phyloP scores from a whole-genome alignment of 2,888 invertebrate genomes.

The Mechanitis messenoides region DNA sequence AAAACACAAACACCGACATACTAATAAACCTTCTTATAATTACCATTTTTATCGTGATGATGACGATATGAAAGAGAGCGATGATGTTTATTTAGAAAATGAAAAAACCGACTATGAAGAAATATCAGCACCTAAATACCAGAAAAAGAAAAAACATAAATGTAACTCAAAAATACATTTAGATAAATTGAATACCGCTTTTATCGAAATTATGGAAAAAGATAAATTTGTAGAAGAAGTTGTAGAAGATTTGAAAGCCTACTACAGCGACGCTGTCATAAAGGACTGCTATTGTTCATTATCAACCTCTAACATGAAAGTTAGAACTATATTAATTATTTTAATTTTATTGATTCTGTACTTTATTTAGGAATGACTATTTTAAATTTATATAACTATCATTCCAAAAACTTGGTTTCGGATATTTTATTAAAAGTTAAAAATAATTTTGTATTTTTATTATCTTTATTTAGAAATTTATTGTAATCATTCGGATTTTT shows the following conservation, averaged over 20 bases:
- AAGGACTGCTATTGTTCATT: slow-evolving; percentile 39
- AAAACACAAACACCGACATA: slow-evolving; percentile 40
- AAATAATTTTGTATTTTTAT: too few relatives aligned
- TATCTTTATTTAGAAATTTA: too few relatives aligned
- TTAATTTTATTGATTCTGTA: background rate
- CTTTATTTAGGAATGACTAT: background rate
- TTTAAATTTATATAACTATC: background rate
- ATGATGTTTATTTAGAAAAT: slow-evolving; percentile 28
- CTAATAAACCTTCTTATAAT: slow-evolving; percentile 31
- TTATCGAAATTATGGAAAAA: slow-evolving; percentile 27
- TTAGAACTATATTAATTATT: slow-evolving; percentile 2
- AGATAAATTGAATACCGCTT: slow-evolving; percentile 19
- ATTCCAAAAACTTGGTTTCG: too few relatives aligned
- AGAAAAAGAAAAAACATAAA: slow-evolving; percentile 15
- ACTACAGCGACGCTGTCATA: slow-evolving; percentile 34
- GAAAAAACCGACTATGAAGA: slow-evolving; percentile 16
- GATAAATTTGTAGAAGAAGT: slow-evolving; percentile 32
- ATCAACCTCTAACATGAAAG: slow-evolving; percentile 16
- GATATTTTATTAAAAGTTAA: too few relatives aligned
- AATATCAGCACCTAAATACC: slow-evolving; percentile 21
- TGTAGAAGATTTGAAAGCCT: slow-evolving; percentile 34
- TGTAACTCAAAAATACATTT: slow-evolving; percentile 1
- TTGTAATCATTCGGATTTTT: too few relatives aligned
- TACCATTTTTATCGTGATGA: slow-evolving; percentile 26
- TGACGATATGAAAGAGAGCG: slow-evolving; percentile 36